Percentiles rank a stretch among this genome's conserved stretches.
phyloP scores from a whole-genome alignment of 2,797 vertebrate genomes.

The Avahi laniger region DNA sequence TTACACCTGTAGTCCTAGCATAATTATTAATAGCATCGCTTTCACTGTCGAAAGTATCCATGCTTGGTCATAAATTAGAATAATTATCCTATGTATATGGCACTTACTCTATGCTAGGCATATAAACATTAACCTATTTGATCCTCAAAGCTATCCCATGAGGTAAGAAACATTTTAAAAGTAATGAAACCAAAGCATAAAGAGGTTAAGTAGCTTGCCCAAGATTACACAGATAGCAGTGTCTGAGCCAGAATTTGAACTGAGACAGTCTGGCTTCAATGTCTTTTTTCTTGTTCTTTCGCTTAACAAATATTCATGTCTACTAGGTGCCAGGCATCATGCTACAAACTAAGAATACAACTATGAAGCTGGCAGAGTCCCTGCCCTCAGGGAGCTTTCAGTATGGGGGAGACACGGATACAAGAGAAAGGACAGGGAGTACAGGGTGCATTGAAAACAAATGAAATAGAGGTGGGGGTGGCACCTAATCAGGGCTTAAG shows the following conservation, averaged over 20 bases:
- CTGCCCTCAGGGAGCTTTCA: background rate
- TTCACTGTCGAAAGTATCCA: background rate
- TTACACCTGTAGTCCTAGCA: background rate
- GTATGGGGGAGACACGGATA: background rate
- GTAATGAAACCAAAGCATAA: background rate
- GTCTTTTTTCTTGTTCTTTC: background rate
- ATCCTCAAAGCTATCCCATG: constrained; percentile 5
- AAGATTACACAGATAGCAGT: background rate
- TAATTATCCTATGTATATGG: background rate
- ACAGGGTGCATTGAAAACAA: background rate
- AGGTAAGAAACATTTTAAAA: constrained; percentile 19
- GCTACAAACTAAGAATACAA: background rate
- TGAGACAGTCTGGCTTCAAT: background rate
- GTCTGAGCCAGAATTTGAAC: background rate
- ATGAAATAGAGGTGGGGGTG: accelerated
- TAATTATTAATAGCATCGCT: background rate
- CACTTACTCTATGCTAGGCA: background rate
- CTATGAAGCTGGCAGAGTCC: background rate
- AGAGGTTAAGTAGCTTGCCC: background rate
- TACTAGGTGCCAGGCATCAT: background rate
- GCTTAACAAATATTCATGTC: background rate
- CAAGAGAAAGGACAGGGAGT: background rate
- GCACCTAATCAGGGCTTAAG: background rate
- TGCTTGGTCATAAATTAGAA: background rate
- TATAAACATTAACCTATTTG: background rate